Base-by-base conservation (phyloP, 2,113 vertebrate genomes). In the Microcebus lehilahytsara region DNA sequence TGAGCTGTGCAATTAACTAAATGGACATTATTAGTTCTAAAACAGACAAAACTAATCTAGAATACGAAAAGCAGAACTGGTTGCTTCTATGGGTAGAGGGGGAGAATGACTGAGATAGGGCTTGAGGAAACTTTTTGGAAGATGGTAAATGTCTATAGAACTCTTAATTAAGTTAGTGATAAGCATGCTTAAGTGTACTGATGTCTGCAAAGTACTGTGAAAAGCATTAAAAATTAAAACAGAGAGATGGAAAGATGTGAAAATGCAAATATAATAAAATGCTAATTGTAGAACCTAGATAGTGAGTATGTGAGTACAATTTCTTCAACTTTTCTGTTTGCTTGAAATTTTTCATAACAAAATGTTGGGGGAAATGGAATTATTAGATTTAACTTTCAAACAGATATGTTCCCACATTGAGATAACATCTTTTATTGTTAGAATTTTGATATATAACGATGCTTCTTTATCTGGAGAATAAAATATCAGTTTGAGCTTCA, bases 401-500 rank as follows among this genome's bases (percentile, higher is more conserved):
- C 9, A 93, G 30, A 8, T 69, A 80, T 72, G 23, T 37, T 62
- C 40, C 22, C 32, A 91, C 64, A 42, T 0, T 83, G 51, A 94
- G 37, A 11, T 40, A 71, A 62, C 27, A n/a, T 34, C 60, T 87
- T 66, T 83, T 88, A 88, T 4, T 79, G 22, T 72, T 23, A 72
- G 37, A 40, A 71, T 58, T 87, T 75, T 19, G 56, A 34, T 46
- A 78, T 37, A n/a, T 83, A 13, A 97, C 42, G 51, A 89, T 64
- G 78, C 4, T 92, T n/a, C 92, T 96, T 78, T 53, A 69, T 88
- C 81, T 81, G 91, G 20, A 64, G 53, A 96, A 96, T 14, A 78
- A 91, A 96, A 79, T 81, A 66, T 96, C 86, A 94, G 37, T 74
- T 95, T 77, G 64, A 95, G n/a, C 49, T 91, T 79, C 16, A 1